Conservation (phyloP, 2,113 vertebrate species). For the Sceloporus undulatus region DNA sequence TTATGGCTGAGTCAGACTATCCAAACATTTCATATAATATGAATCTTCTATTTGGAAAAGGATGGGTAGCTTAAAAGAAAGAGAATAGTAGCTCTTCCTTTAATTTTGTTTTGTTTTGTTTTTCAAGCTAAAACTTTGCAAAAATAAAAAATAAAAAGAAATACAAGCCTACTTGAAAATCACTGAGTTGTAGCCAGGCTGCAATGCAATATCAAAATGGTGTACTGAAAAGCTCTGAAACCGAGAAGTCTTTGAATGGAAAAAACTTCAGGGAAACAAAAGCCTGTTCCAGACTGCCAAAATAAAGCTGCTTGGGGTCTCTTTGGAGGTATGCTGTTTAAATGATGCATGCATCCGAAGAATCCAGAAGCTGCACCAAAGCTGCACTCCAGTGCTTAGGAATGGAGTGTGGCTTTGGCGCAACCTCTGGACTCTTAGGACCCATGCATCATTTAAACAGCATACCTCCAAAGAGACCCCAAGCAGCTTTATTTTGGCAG, state of each 20-base stretch:
- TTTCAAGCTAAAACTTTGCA: conserved; percentile 7
- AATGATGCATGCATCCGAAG: too few relatives aligned
- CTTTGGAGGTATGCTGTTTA: too few relatives aligned
- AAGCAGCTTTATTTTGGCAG: too few relatives aligned
- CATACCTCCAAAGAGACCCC: too few relatives aligned
- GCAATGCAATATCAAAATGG: neutral
- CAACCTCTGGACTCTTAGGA: too few relatives aligned
- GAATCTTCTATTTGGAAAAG: neutral
- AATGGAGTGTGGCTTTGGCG: too few relatives aligned
- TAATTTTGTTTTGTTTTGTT: neutral
- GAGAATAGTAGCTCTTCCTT: neutral
- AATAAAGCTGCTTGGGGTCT: too few relatives aligned
- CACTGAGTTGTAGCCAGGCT: conserved; percentile 10
- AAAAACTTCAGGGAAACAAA: neutral
- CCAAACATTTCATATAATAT: neutral
- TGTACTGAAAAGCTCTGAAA: neutral
- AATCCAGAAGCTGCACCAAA: too few relatives aligned
- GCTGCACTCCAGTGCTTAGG: too few relatives aligned
- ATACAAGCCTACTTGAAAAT: neutral
- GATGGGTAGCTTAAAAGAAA: neutral
- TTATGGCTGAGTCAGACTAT: neutral
- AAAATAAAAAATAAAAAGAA: neutral
- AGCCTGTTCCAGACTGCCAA: too few relatives aligned
- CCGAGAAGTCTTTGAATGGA: conserved; percentile 1
- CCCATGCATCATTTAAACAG: too few relatives aligned